A percentile compares a stretch with the other conserved stretches of the same genome.
Evolutionary conservation across 1,140 invertebrate genomes (phyloP).

Genomic region (Bombus fervidus): DNA sequence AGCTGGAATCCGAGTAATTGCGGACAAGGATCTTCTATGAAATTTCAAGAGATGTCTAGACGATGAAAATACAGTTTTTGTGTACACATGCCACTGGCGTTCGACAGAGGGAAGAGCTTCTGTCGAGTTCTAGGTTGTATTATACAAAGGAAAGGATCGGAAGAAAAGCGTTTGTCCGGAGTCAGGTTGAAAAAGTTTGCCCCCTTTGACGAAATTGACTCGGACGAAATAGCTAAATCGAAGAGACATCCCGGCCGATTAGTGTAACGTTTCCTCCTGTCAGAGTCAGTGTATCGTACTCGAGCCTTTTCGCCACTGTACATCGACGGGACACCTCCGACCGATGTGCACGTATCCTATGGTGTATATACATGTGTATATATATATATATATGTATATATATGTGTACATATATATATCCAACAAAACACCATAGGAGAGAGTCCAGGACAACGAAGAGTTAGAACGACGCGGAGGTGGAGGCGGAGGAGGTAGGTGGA

Average conservation of each 20-base stretch:
- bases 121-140: too few relatives aligned
- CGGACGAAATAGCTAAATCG: neutral
- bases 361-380: neutral
- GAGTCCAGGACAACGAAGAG: slow-evolving; percentile 62
- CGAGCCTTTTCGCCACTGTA: slow-evolving; percentile 5
- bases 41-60: too few relatives aligned
- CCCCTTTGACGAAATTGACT: too few relatives aligned
- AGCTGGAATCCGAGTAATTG: too few relatives aligned
- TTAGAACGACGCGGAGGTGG: slow-evolving; percentile 38
- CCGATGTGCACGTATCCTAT: slow-evolving; percentile 37
- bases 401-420: neutral
- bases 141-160: too few relatives aligned
- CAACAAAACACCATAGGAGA: slow-evolving; percentile 62
- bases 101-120: too few relatives aligned
- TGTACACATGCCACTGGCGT: too few relatives aligned
- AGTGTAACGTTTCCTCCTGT: neutral
- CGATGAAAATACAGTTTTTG: too few relatives aligned
- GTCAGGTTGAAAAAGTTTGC: too few relatives aligned
- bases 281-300: neutral
- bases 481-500: slow-evolving; percentile 20
- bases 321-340: slow-evolving; percentile 34
- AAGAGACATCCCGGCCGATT: neutral
- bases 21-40: too few relatives aligned
- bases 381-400: too few relatives aligned
- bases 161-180: too few relatives aligned